Base-by-base conservation (phyloP, 2,888 invertebrate species). In the Xanthorhoe spadicearia region DNA sequence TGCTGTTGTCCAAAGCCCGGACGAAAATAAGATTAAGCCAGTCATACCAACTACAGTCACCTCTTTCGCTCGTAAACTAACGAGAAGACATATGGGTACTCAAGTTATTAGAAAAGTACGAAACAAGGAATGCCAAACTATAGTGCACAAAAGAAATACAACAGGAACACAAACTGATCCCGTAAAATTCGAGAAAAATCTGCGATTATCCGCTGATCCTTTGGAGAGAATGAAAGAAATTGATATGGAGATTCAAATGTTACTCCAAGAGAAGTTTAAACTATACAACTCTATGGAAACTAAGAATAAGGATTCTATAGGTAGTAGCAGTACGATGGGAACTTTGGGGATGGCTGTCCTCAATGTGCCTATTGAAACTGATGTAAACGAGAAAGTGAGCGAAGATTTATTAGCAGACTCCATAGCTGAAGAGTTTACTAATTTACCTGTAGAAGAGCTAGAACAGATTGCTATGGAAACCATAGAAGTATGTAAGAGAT, bases 211-310 rank as follows among this genome's bases (percentile, higher is more conserved):
- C 17, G 83, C 78, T 60, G 89, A 89, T 59, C 81, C 94, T 8
- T 87, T 94, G 75, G 91, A 94, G 59, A 90, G 94, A 79, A 94
- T 95, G 94, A 94, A 94, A 72, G 93, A 94, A 77, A 95, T 95
- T 64, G 95, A 95, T 74, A 79, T 94, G 67, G 94, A 94, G 77
- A 94, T 95, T 74, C 94, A 94, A 73, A 88, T 88, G 48, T 80
- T 95, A 54, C 81, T 94, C 71, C 92, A 94, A 76, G 94, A 95
- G 77, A 95, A 94, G 76, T 93, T 94, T 77, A 90, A 92, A 73
- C 77, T 95, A 8, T 94, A 95, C 72, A 92, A 89, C 74, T 90
- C 93, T 67, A 75, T 95, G 64, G 92, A 94, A 74, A 85, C 82
- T 55, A 91, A 85, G 69, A 64, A 17, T 54, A 68, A 54, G 13